Conservation (phyloP, 2,888 invertebrate genomes). For the Eulithis testata region DNA sequence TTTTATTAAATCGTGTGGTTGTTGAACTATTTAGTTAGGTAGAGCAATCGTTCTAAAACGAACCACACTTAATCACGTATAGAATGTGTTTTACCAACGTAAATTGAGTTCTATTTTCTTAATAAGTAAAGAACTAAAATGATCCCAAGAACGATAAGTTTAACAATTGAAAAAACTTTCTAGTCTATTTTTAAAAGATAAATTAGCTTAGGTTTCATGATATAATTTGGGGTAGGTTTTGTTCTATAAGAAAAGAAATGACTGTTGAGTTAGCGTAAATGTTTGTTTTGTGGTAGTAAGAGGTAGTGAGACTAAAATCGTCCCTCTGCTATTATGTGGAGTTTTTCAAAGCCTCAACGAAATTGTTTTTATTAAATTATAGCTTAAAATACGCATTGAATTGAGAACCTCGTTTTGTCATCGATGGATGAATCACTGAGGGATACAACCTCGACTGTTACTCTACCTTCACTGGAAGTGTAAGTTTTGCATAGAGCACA, state of each 20-base stretch:
- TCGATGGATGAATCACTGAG: too few relatives aligned
- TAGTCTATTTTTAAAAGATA: slow-evolving; percentile 27
- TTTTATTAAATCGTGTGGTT: background rate
- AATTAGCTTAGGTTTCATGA: slow-evolving; percentile 34
- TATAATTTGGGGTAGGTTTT: slow-evolving; percentile 44
- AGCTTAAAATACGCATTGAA: too few relatives aligned
- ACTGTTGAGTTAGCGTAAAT: slow-evolving; percentile 59
- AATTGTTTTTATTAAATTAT: too few relatives aligned
- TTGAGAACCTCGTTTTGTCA: too few relatives aligned
- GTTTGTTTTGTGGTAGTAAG: slow-evolving; percentile 56
- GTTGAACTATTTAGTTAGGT: slow-evolving; percentile 1
- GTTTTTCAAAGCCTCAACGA: background rate
- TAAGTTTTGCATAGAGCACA: slow-evolving; percentile 19
- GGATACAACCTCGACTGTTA: too few relatives aligned
- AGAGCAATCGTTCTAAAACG: too few relatives aligned
- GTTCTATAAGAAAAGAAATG: slow-evolving; percentile 50
- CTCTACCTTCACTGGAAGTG: background rate
- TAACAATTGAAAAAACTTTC: slow-evolving; percentile 22
- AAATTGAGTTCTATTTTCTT: too few relatives aligned
- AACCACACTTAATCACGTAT: too few relatives aligned
- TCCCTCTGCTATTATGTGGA: slow-evolving; percentile 26
- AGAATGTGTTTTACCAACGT: too few relatives aligned
- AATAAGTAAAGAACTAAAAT: too few relatives aligned
- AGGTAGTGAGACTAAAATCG: slow-evolving; percentile 53
- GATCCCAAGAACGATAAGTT: too few relatives aligned